Conservation (phyloP, 2,797 vertebrate species). For the Hydrocynus forskahlii region DNA sequence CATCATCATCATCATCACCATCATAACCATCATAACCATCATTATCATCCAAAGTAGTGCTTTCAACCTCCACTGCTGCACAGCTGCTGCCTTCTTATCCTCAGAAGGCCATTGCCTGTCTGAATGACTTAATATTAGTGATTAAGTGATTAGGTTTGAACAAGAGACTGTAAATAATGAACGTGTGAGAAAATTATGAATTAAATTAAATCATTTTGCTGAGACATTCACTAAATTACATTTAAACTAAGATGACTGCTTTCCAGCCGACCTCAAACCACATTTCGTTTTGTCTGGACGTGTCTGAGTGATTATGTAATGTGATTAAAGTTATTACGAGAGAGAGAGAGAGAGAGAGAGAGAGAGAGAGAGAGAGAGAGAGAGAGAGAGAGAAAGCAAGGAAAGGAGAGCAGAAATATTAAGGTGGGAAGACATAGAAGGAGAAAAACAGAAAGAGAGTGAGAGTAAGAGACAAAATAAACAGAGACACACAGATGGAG, state of each 20-base stretch:
- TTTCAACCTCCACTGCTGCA: not conserved
- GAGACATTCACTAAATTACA: not conserved
- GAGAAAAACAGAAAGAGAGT: too few species aligned
- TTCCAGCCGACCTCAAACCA: not conserved
- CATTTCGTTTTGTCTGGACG: not conserved
- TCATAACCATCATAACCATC: too few species aligned
- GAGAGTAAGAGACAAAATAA: too few species aligned
- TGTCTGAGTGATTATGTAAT: constrained; percentile 1
- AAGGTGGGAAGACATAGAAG: too few species aligned
- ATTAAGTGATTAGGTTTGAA: not conserved
- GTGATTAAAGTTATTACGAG: not conserved
- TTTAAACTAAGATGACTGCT: not conserved
- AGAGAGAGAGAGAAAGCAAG: too few species aligned
- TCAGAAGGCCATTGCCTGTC: not conserved
- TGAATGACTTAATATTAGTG: not conserved
- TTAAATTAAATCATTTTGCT: not conserved
- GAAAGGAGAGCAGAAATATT: too few species aligned
- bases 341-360: constrained; percentile 59
- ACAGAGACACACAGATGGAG: not conserved
- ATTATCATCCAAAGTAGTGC: too few species aligned
- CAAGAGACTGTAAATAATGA: not conserved
- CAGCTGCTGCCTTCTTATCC: too few species aligned
- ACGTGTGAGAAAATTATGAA: not conserved
- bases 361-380: constrained; percentile 49
- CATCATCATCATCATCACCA: not conserved